phyloP scores from a whole-genome alignment of 2,797 vertebrate species.

The Neopelma chrysocephalum region DNA sequence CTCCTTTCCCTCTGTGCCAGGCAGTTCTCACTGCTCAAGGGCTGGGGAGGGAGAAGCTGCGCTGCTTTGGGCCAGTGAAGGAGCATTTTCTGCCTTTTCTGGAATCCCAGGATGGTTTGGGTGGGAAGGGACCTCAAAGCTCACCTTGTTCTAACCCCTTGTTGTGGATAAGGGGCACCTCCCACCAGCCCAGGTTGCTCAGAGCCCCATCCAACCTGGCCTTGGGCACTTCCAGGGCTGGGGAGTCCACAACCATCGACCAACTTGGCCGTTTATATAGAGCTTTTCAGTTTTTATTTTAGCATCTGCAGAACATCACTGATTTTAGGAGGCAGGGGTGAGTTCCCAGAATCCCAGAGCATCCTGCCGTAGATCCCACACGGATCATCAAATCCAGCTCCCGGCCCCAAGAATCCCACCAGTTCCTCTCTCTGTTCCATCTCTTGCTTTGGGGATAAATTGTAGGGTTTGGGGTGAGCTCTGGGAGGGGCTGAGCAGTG shows the following conservation, averaged over 20 bases:
- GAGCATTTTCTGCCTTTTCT: background rate
- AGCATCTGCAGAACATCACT: background rate
- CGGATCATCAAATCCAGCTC: background rate
- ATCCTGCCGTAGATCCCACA: background rate
- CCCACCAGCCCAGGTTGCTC: fast-evolving
- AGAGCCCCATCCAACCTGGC: background rate
- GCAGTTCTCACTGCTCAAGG: background rate
- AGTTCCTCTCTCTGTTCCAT: background rate
- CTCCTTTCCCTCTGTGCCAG: background rate
- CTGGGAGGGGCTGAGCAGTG: fast-evolving
- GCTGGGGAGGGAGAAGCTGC: background rate
- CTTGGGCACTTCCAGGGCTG: background rate
- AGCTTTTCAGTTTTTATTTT: background rate
- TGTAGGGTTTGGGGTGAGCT: fast-evolving
- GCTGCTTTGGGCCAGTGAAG: background rate
- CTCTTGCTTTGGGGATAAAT: background rate
- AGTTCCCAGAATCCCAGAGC: background rate
- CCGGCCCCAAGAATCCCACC: background rate
- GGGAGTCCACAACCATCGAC: background rate
- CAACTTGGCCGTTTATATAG: background rate
- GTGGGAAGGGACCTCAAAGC: background rate
- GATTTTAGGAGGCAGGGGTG: background rate
- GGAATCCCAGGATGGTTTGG: background rate
- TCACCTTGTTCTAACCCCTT: background rate
- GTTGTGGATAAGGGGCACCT: background rate